phyloP scores from a whole-genome alignment of 2,888 invertebrate species.

The Cephus rjabovi region DNA sequence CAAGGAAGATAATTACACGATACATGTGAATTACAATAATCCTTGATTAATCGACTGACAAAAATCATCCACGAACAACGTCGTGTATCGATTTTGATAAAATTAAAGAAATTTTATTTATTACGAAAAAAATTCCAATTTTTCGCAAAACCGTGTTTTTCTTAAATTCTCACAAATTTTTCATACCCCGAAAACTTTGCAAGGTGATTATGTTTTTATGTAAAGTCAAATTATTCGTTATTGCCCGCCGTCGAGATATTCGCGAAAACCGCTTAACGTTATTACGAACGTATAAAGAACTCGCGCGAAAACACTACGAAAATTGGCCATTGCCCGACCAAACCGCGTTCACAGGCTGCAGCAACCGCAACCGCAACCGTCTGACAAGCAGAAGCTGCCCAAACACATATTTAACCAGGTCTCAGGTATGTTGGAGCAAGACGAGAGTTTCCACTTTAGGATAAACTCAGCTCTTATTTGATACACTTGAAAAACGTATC shows the following conservation, averaged over 20 bases:
- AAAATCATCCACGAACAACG: not conserved
- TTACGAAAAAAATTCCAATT: not conserved
- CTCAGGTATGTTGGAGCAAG: not conserved
- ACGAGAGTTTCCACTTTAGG: not conserved
- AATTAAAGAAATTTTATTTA: too few relatives aligned
- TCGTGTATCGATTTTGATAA: not conserved
- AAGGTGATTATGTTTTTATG: not conserved
- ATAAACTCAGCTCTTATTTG: not conserved
- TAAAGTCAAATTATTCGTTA: not conserved
- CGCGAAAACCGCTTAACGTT: not conserved
- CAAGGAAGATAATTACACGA: not conserved
- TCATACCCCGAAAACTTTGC: not conserved
- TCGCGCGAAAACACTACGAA: not conserved
- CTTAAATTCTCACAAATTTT: not conserved
- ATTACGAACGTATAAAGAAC: not conserved
- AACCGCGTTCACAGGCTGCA: not conserved
- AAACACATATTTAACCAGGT: not conserved
- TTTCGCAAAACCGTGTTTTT: not conserved
- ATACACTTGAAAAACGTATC: not conserved
- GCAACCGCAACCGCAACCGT: not conserved
- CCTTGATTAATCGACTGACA: not conserved
- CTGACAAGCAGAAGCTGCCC: not conserved
- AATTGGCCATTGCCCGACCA: not conserved
- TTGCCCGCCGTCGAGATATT: constrained; percentile 1
- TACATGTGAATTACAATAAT: not conserved